Evolutionary conservation across 37 sponge, comb jelly and placozoan genomes (phyloP), one percentile per base, ranked within the genome.

Genomic region (Chondrilla cf. caribensis): DNA sequence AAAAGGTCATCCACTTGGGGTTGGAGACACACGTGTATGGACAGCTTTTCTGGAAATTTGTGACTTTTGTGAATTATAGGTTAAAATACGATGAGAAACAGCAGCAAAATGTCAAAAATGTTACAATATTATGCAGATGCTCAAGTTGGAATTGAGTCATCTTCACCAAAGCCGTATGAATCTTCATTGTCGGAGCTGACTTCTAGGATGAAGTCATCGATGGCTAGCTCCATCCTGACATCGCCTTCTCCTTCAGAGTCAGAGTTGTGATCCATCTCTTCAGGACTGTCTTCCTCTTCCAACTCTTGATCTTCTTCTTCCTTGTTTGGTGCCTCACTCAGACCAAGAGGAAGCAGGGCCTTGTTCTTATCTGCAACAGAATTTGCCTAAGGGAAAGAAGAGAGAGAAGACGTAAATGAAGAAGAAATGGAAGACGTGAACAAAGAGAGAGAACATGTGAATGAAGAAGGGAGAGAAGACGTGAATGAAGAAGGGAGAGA

Each of bases 221-320:
- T 33, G 6, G 64, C 28, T 5, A 28, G 6, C 17, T 67, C 77
- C 42, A 76, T 0, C 54, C 60, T 57, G 4, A 22, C 84, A 9
- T 18, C 43, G 0, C 9, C 47, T 35, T 75, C 77, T 44, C 3
- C 40, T n/a, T 68, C 21, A n/a, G 75, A 83, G 31, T 77, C 60
- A 54, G 78, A 59, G 3, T 47, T 72, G 5, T 72, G 82, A 42
- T 70, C 80, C 8, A 54, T 58, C 55, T 71, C 81, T 38, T 78
- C 80, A 0, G 70, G 43, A 58, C 72, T 78, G 11, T 44, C 87
- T 33, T 79, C 88, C 33, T 68, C 70, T 57, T 65, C 57, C 29
- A 18, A 17, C 38, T 87, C 88, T 78, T 81, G 28, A 3, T 87
- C 88, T 59, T 76, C 78, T 25, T 67, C 88, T 29, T 43, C 26